Percentiles rank a stretch among this genome's conserved stretches.
These are phyloP conservation scores for Perizoma flavofasciatum DNA, from an alignment of 2,888 invertebrate species.

Conservation along the genomic window DNA sequence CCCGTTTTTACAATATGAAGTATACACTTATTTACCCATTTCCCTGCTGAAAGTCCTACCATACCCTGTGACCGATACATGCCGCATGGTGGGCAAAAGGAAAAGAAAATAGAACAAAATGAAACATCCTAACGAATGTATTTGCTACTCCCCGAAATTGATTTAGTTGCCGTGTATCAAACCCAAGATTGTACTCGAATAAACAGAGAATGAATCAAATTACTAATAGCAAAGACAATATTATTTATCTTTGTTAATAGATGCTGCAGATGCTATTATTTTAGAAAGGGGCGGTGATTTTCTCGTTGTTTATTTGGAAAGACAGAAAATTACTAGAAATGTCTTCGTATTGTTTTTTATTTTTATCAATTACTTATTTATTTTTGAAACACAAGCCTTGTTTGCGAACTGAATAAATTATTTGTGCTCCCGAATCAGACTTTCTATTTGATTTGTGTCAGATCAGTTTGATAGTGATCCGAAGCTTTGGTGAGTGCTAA, in stretches of 20 bases:
- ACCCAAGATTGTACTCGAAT: conserved; percentile 31
- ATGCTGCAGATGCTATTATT: neutral
- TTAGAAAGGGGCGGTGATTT: neutral
- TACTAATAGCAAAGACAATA: conserved; percentile 24
- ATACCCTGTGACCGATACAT: conserved; percentile 40
- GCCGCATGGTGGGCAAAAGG: conserved; percentile 43
- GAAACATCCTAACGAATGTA: conserved; percentile 56
- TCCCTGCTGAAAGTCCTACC: conserved; percentile 7
- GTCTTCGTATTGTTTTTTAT: too few species aligned
- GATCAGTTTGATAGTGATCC: too few species aligned
- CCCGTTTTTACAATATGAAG: too few species aligned
- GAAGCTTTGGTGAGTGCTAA: too few species aligned
- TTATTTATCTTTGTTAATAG: neutral
- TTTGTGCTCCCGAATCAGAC: too few species aligned
- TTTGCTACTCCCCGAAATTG: conserved; percentile 44
- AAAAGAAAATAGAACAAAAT: conserved; percentile 59
- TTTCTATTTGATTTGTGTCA: too few species aligned
- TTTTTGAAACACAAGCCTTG: too few species aligned
- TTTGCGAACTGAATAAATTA: too few species aligned
- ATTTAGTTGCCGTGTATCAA: conserved; percentile 35
- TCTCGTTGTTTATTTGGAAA: too few species aligned
- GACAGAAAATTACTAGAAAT: too few species aligned
- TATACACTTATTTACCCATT: too few species aligned
- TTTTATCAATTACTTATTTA: too few species aligned
- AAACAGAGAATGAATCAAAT: conserved; percentile 33